These are phyloP conservation scores for Helostoma temminkii DNA, from an alignment of 2,797 vertebrate species.

Conservation along the genomic window DNA sequence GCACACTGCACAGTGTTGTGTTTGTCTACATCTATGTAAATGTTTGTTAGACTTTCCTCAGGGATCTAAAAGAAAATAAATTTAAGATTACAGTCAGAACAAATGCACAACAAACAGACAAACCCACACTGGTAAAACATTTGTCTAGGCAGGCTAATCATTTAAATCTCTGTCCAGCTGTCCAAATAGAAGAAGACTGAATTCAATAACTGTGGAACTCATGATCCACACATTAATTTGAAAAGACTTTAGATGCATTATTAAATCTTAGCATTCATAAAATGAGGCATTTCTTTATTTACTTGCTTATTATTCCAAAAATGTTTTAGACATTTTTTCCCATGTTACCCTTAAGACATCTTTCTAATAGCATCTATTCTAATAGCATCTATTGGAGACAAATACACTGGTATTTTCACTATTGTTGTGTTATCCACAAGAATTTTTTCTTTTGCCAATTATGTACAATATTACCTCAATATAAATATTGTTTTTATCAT, in stretches of 20 bases:
- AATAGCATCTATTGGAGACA: conserved; percentile 7
- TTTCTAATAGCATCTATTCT: conserved; percentile 4
- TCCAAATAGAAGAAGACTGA: conserved; percentile 67
- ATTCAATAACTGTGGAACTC: conserved; percentile 63
- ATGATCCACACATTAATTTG: conserved; percentile 53
- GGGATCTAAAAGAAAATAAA: conserved; percentile 64
- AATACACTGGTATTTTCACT: neutral
- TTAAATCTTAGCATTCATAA: conserved; percentile 52
- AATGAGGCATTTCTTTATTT: conserved; percentile 43
- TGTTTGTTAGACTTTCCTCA: conserved; percentile 69
- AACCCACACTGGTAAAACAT: conserved; percentile 61
- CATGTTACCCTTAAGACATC: conserved; percentile 1
- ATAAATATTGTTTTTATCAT: neutral
- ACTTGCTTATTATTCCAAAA: conserved; percentile 26
- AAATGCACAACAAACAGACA: conserved; percentile 54
- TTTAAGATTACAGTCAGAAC: conserved; percentile 45
- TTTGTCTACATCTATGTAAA: conserved; percentile 55
- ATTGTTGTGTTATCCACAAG: neutral
- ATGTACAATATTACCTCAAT: neutral
- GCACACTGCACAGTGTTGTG: conserved; percentile 40
- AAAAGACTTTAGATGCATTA: conserved; percentile 48
- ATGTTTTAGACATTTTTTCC: conserved; percentile 27
- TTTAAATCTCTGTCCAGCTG: conserved; percentile 72
- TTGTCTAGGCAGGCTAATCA: conserved; percentile 61
- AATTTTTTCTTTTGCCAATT: neutral